Evolutionary conservation across 2,113 vertebrate genomes (phyloP).

Genomic region (Tursiops truncatus): DNA sequence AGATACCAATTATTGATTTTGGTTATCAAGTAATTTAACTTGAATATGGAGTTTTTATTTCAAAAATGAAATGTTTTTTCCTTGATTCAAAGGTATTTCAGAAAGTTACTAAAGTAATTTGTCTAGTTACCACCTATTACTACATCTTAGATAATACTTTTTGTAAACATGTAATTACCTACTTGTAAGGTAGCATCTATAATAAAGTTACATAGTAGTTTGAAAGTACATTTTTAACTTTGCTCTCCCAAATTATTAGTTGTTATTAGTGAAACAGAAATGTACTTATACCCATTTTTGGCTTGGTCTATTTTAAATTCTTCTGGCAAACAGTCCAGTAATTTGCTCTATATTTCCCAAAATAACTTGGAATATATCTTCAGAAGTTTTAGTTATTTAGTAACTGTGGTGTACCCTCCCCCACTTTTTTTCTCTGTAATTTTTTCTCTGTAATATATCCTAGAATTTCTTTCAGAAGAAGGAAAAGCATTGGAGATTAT

Average conservation of each 20-base stretch:
- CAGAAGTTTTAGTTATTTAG: constrained; percentile 50
- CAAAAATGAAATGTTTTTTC: constrained; percentile 19
- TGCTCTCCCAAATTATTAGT: constrained; percentile 50
- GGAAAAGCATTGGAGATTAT: background rate
- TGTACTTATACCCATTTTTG: constrained; percentile 25
- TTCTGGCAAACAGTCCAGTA: constrained; percentile 20
- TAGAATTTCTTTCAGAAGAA: constrained; percentile 7
- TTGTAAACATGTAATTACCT: constrained; percentile 52
- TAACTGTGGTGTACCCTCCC: background rate
- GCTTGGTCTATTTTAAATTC: constrained; percentile 48
- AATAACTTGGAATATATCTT: constrained; percentile 48
- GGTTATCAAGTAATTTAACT: constrained; percentile 4
- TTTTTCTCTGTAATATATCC: background rate
- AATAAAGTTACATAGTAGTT: constrained; percentile 48
- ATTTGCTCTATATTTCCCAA: constrained; percentile 40
- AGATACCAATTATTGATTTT: background rate
- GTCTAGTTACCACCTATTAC: background rate
- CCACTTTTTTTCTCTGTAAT: background rate
- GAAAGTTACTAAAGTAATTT: background rate
- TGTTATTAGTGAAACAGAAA: constrained; percentile 55
- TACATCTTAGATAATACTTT: constrained; percentile 37
- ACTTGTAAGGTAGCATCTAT: constrained; percentile 22
- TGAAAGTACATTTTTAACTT: constrained; percentile 42
- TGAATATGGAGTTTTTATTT: constrained; percentile 48
- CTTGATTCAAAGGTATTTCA: background rate